Evolutionary conservation across 2,113 vertebrate genomes (phyloP).

Genomic region (Fregetta grallaria): DNA sequence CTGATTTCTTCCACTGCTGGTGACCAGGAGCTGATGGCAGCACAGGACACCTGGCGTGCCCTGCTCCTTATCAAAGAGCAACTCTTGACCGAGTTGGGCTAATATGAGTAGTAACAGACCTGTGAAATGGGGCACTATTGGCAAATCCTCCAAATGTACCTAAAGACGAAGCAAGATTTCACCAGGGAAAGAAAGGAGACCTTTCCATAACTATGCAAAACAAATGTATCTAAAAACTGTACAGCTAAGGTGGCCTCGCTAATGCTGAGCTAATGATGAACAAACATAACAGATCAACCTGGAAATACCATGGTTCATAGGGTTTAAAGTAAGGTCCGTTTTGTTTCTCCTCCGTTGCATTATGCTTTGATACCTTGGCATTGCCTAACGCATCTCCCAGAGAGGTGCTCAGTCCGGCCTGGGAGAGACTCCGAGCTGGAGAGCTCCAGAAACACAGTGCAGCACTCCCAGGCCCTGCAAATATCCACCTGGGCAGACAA

Average conservation of each 20-base stretch:
- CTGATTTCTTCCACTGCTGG: background rate
- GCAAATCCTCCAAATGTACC: background rate
- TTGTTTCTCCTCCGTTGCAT: background rate
- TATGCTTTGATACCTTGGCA: background rate
- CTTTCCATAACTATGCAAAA: background rate
- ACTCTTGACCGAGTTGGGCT: background rate
- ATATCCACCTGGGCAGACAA: background rate
- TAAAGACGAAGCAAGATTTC: background rate
- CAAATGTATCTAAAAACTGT: background rate
- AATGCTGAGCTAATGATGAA: background rate
- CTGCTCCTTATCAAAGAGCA: background rate
- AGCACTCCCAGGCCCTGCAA: background rate
- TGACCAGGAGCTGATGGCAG: background rate
- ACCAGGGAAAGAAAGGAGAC: background rate
- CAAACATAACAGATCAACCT: background rate
- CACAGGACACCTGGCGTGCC: background rate
- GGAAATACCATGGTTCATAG: background rate
- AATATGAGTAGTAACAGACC: background rate
- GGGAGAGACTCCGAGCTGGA: background rate
- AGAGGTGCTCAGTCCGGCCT: background rate
- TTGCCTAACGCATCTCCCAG: background rate
- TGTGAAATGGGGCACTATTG: background rate
- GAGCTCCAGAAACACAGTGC: background rate
- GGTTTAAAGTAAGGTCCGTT: background rate
- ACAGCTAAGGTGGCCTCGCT: background rate